phyloP scores from a whole-genome alignment of 2,113 vertebrate species.

The Artemisiospiza belli region DNA sequence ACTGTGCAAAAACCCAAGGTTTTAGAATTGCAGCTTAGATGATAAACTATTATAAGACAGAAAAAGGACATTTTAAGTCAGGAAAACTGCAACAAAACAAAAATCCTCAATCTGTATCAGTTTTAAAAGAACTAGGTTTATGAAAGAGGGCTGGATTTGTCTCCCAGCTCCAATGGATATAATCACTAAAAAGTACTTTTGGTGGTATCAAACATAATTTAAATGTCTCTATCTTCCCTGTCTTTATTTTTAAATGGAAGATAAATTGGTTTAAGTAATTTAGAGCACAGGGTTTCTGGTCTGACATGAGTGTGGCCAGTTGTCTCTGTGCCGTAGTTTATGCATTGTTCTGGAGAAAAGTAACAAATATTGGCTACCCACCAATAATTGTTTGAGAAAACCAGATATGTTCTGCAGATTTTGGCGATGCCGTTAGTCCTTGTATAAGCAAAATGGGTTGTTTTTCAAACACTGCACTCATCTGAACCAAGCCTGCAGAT shows the following conservation, averaged over 20 bases:
- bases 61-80: not conserved
- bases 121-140: not conserved
- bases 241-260: not conserved
- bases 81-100: not conserved
- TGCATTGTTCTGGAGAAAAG: constrained; percentile 27
- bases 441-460: constrained; percentile 35
- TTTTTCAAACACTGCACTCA: constrained; percentile 37
- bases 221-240: not conserved
- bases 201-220: not conserved
- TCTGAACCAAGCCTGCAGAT: not conserved
- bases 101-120: not conserved
- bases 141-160: not conserved
- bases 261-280: not conserved
- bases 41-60: not conserved
- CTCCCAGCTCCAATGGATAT: not conserved
- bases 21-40: not conserved
- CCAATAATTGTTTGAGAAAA: constrained; percentile 48
- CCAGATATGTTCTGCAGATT: constrained; percentile 22
- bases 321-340: not conserved
- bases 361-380: constrained; percentile 45
- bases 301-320: not conserved
- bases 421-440: not conserved
- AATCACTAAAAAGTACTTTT: not conserved
- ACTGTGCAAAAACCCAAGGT: not conserved
- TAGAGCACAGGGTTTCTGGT: not conserved